These are phyloP conservation scores for Lamprotornis superbus DNA, from an alignment of 2,113 vertebrate genomes.

Conservation along the genomic window DNA sequence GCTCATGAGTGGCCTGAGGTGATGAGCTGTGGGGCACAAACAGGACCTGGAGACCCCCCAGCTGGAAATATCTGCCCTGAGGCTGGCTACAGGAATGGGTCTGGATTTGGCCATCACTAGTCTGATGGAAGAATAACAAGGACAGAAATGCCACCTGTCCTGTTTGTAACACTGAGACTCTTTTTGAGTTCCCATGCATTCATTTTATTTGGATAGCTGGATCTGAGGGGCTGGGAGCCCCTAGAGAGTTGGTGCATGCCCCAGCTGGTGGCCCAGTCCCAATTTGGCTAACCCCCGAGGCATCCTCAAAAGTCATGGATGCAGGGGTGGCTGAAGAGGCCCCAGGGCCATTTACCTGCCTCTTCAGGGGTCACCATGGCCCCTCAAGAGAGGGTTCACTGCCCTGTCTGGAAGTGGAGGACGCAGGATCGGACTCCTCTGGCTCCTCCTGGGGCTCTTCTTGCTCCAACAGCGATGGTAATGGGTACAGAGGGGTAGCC, in stretches of 20 bases:
- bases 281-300: neutral
- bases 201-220: neutral
- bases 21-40: fast-evolving
- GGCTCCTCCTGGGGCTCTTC: neutral
- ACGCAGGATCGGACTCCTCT: neutral
- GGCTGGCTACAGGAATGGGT: neutral
- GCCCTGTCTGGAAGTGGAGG: fast-evolving
- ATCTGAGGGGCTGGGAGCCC: neutral
- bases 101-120: neutral
- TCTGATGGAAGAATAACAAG: neutral
- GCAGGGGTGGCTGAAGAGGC: too few species aligned
- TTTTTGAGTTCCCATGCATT: neutral
- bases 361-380: neutral
- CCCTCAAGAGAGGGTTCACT: neutral
- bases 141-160: fast-evolving
- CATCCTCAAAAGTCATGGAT: fast-evolving
- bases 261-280: neutral
- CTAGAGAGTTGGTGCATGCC: neutral
- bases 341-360: neutral
- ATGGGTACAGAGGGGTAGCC: neutral
- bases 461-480: neutral
- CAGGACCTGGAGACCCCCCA: fast-evolving
- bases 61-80: neutral
- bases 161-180: neutral
- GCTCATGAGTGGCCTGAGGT: too few species aligned